These are phyloP conservation scores for Lucilia sericata DNA, from an alignment of 1,140 invertebrate genomes.

Conservation along the genomic window DNA sequence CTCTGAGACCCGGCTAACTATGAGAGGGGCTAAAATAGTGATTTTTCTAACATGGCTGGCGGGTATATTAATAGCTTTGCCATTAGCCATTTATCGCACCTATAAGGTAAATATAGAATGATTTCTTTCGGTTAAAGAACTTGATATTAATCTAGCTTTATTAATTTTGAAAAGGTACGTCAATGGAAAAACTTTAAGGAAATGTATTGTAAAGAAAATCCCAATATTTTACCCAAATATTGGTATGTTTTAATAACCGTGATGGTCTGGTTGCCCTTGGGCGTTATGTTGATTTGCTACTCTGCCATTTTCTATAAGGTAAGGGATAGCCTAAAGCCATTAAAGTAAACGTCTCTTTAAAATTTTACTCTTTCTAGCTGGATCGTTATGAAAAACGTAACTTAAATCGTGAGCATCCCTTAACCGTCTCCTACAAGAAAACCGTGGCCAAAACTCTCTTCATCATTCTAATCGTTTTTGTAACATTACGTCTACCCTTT, in stretches of 20 bases:
- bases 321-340: constrained; percentile 36
- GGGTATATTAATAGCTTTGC: constrained; percentile 73
- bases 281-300: constrained; percentile 77
- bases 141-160: too few species aligned
- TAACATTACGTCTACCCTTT: constrained; percentile 78
- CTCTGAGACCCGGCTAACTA: constrained; percentile 75
- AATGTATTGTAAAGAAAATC: constrained; percentile 77
- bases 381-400: constrained; percentile 73
- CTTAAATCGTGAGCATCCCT: constrained; percentile 70
- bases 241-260: constrained; percentile 80
- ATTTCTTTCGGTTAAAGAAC: too few species aligned
- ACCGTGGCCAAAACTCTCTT: constrained; percentile 79
- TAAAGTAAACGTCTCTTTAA: too few species aligned
- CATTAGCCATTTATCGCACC: constrained; percentile 74
- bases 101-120: too few species aligned
- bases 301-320: constrained; percentile 76
- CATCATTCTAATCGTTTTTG: constrained; percentile 76
- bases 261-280: constrained; percentile 78
- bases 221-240: constrained; percentile 73
- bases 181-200: constrained; percentile 79
- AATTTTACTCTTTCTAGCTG: constrained; percentile 66
- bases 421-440: constrained; percentile 73
- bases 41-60: constrained; percentile 77
- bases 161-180: too few species aligned
- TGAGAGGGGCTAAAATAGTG: constrained; percentile 72